These are phyloP conservation scores for Megaleporinus macrocephalus DNA, from an alignment of 2,113 vertebrate species.

Conservation along the genomic window DNA sequence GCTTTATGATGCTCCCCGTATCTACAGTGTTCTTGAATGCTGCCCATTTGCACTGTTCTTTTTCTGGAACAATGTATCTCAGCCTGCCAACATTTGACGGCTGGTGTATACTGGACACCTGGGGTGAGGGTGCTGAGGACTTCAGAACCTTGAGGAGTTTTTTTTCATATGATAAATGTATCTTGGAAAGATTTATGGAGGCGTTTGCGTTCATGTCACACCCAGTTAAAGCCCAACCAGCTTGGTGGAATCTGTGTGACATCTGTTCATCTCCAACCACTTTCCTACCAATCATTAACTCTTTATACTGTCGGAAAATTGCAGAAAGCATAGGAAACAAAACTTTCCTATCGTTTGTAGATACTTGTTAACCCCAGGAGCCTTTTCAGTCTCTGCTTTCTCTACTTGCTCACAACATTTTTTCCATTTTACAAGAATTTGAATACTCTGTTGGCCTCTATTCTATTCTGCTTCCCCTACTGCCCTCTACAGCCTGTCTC, in stretches of 20 bases:
- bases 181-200: neutral
- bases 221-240: neutral
- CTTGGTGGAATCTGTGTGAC: neutral
- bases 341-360: neutral
- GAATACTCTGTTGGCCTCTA: neutral
- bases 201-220: neutral
- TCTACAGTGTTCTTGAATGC: neutral
- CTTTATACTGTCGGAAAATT: neutral
- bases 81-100: too few species aligned
- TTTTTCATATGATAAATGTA: neutral
- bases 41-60: neutral
- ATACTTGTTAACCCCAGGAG: constrained; percentile 17
- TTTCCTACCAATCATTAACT: constrained; percentile 26
- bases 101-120: neutral
- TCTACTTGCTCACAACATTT: neutral
- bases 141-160: neutral
- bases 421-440: constrained; percentile 1
- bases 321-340: neutral
- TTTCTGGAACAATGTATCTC: too few species aligned
- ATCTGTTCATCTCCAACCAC: neutral
- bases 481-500: neutral
- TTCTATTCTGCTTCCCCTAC: neutral
- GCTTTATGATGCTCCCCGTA: too few species aligned
- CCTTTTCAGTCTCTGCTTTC: neutral
- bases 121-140: neutral